Evolutionary conservation across 2,797 vertebrate genomes (phyloP).

Genomic region (Enteromius mattozi): DNA sequence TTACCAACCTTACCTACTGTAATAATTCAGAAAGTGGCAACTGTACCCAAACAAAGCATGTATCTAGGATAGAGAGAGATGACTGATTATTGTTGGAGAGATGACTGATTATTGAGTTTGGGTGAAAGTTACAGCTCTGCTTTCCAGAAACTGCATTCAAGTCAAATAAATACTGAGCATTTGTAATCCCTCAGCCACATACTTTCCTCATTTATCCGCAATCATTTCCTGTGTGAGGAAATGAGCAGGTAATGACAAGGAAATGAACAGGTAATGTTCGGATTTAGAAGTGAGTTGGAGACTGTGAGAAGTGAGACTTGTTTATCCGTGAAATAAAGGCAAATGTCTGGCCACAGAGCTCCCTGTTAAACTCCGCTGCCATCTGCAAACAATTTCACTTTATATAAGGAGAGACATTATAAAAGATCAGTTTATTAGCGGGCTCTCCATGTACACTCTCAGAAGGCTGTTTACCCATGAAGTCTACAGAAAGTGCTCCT

Average conservation of each 20-base stretch:
- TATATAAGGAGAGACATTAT: conserved; percentile 27
- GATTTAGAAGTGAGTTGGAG: conserved; percentile 10
- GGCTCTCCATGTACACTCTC: conserved; percentile 22
- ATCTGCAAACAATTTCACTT: conserved; percentile 26
- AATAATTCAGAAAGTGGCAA: not conserved
- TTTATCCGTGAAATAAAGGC: conserved; percentile 6
- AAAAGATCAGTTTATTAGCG: conserved; percentile 36
- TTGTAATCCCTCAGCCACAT: conserved; percentile 26
- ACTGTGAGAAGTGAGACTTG: conserved; percentile 9
- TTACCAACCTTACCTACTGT: not conserved
- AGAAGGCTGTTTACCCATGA: conserved; percentile 30
- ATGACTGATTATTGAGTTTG: not conserved
- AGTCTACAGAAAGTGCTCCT: conserved; percentile 16
- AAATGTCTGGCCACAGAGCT: not conserved
- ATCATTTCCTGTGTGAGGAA: conserved; percentile 21
- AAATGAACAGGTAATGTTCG: conserved; percentile 45
- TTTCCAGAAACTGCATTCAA: conserved; percentile 38
- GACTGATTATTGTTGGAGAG: not conserved
- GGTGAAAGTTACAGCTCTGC: not conserved
- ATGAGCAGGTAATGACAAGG: conserved; percentile 27
- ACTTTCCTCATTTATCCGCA: conserved; percentile 14
- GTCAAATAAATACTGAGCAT: conserved; percentile 54
- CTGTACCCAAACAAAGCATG: not conserved
- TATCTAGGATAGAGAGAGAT: not conserved
- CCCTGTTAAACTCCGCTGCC: conserved; percentile 28